These are phyloP conservation scores for Melieria crassipennis DNA, from an alignment of 2,888 invertebrate species.

Conservation along the genomic window DNA sequence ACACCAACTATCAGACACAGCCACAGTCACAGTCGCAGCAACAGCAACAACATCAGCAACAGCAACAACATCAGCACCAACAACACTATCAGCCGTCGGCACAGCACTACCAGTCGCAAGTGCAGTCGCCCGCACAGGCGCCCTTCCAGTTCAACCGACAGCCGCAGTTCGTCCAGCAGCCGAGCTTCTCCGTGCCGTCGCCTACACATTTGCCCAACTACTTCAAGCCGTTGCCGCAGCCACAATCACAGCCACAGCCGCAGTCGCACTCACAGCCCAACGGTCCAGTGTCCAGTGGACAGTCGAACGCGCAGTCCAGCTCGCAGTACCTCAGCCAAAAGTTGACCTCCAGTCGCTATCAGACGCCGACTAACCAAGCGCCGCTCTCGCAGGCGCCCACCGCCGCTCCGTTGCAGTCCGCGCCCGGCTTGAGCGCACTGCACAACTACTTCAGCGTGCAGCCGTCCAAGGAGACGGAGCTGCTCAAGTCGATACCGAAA, in stretches of 20 bases:
- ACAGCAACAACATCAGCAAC: constrained; percentile 43
- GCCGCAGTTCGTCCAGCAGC: constrained; percentile 58
- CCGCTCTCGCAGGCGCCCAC: constrained; percentile 30
- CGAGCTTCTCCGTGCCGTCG: constrained; percentile 51
- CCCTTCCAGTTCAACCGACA: constrained; percentile 66
- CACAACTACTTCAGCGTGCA: constrained; percentile 55
- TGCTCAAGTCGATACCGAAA: constrained; percentile 80
- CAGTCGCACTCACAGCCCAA: constrained; percentile 2
- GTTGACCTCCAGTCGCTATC: constrained; percentile 26
- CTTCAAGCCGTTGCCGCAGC: constrained; percentile 21
- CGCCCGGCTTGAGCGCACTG: constrained; percentile 34
- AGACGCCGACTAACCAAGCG: constrained; percentile 10
- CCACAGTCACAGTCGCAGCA: constrained; percentile 48
- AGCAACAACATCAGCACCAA: constrained; percentile 54
- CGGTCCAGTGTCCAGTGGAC: neutral
- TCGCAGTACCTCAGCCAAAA: constrained; percentile 30
- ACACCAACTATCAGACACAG: constrained; percentile 54
- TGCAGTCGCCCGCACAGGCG: constrained; percentile 26
- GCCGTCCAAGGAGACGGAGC: constrained; percentile 74
- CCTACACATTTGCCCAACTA: constrained; percentile 39
- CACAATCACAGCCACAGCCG: constrained; percentile 9
- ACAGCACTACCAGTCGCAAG: constrained; percentile 38
- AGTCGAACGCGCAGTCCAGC: constrained; percentile 13
- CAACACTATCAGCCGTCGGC: constrained; percentile 61
- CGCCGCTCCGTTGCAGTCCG: constrained; percentile 33